Percentiles rank a stretch among this genome's conserved stretches.
Conservation (phyloP, 2,888 invertebrate species). For the Watsonalla binaria region DNA sequence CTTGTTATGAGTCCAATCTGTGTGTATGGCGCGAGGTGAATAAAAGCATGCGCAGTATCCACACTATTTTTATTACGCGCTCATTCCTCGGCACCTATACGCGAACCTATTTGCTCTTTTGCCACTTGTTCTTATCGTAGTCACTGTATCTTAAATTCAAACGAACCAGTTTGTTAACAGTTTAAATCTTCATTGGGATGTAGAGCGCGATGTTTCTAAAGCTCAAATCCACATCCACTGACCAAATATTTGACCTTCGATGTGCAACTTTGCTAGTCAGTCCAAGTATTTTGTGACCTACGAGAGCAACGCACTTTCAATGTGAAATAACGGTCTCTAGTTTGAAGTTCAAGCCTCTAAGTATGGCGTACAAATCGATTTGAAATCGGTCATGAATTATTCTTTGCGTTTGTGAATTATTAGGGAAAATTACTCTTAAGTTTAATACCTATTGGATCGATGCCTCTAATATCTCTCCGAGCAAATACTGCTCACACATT, state of each 20-base stretch:
- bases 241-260: slow-evolving; percentile 51
- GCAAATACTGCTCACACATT: no score
- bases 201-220: slow-evolving; percentile 16
- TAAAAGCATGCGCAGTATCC: no score
- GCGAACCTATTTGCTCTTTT: no score
- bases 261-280: slow-evolving; percentile 38
- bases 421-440: no score
- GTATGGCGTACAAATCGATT: slow-evolving; percentile 34
- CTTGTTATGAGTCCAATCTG: no score
- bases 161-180: slow-evolving; percentile 8
- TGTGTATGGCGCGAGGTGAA: no score
- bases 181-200: slow-evolving; percentile 14
- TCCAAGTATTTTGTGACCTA: slow-evolving; percentile 41
- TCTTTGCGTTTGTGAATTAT: neutral
- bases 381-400: slow-evolving; percentile 7
- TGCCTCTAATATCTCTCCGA: no score
- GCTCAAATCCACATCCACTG: slow-evolving; percentile 26
- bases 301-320: slow-evolving; percentile 58
- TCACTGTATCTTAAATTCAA: neutral
- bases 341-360: slow-evolving; percentile 31
- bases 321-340: slow-evolving; percentile 47
- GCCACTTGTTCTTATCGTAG: no score
- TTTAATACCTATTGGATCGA: no score
- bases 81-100: no score
- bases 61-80: no score